Percentiles rank a stretch among this genome's conserved stretches.
Evolutionary conservation across 2,797 vertebrate species (phyloP).

Genomic region (Discoglossus pictus): DNA sequence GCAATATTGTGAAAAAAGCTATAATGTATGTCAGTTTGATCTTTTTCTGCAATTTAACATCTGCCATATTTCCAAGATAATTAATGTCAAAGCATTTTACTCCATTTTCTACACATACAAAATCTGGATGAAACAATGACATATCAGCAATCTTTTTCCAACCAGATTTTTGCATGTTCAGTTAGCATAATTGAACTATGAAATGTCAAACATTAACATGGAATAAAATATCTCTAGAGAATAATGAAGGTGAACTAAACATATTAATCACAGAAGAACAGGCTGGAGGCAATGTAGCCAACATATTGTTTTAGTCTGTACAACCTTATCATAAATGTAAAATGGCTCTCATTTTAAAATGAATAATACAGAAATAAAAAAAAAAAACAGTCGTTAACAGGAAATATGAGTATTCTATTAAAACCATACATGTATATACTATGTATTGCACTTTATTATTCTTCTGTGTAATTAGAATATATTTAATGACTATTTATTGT

Average conservation of each 20-base stretch:
- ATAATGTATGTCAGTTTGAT: slow-evolving; percentile 33
- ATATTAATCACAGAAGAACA: slow-evolving; percentile 38
- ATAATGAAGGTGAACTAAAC: slow-evolving; percentile 41
- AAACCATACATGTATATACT: too few relatives aligned
- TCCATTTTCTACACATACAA: slow-evolving; percentile 25
- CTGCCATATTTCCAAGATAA: slow-evolving; percentile 38
- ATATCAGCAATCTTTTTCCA: slow-evolving; percentile 21
- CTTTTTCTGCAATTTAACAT: slow-evolving; percentile 34
- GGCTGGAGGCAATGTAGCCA: slow-evolving; percentile 12
- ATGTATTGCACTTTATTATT: too few relatives aligned
- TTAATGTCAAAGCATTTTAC: slow-evolving; percentile 35
- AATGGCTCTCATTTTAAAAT: neutral
- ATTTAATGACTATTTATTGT: too few relatives aligned
- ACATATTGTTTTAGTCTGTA: slow-evolving; percentile 24
- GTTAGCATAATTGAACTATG: slow-evolving; percentile 44
- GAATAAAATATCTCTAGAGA: slow-evolving; percentile 38
- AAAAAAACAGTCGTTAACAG: too few relatives aligned
- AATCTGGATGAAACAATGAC: slow-evolving; percentile 24
- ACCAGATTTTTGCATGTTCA: slow-evolving; percentile 25
- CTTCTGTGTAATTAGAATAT: too few relatives aligned
- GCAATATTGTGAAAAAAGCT: slow-evolving; percentile 12
- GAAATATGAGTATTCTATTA: too few relatives aligned
- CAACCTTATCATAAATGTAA: slow-evolving; percentile 18
- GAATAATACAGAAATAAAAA: too few relatives aligned
- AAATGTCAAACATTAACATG: slow-evolving; percentile 47